phyloP scores from a whole-genome alignment of 2,888 invertebrate genomes.

The Rhyacophila evoluta region DNA sequence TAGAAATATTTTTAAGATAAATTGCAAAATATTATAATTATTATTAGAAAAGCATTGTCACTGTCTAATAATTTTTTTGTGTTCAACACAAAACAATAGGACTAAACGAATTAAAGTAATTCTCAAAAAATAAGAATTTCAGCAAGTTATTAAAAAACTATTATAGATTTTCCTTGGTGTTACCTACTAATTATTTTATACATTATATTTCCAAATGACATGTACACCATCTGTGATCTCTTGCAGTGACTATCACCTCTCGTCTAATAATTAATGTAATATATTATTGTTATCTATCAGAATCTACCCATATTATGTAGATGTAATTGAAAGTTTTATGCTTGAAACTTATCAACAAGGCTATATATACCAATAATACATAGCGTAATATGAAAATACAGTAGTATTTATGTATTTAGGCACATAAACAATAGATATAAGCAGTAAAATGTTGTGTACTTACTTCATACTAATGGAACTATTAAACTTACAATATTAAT shows the following conservation, averaged over 20 bases:
- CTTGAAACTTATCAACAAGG: background rate
- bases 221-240: slow-evolving; percentile 54
- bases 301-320: background rate
- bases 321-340: background rate
- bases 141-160: background rate
- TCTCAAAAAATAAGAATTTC: slow-evolving; percentile 1
- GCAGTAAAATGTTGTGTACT: background rate
- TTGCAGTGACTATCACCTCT: slow-evolving; percentile 55
- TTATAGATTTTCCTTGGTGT: background rate
- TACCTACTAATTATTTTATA: slow-evolving; percentile 29
- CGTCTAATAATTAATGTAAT: background rate
- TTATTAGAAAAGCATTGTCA: too few relatives aligned
- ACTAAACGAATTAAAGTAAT: background rate
- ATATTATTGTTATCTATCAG: background rate
- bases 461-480: too few relatives aligned
- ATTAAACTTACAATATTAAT: too few relatives aligned
- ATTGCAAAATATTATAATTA: too few relatives aligned
- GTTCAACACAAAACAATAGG: background rate
- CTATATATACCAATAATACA: background rate
- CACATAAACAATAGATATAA: background rate
- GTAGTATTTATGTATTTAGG: background rate
- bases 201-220: slow-evolving; percentile 40
- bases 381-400: background rate
- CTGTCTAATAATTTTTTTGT: too few relatives aligned
- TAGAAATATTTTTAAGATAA: background rate